These are phyloP conservation scores for Falco peregrinus DNA, from an alignment of 2,797 vertebrate species.

Conservation along the genomic window DNA sequence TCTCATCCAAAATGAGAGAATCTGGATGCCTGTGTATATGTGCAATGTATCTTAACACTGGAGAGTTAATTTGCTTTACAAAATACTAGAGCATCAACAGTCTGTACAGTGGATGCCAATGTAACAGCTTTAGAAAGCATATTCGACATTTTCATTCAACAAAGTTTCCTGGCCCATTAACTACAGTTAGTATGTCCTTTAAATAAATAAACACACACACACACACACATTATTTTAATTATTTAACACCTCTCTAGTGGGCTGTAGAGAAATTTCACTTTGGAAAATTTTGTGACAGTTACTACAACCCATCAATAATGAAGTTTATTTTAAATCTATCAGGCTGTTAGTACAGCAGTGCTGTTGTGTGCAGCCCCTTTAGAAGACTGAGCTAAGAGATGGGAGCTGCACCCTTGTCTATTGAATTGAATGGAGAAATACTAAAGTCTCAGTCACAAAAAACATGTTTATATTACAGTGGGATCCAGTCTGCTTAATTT, in stretches of 20 bases:
- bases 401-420: not conserved
- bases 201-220: not conserved
- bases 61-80: not conserved
- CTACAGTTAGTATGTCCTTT: not conserved
- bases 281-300: not conserved
- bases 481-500: not conserved
- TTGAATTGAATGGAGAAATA: not conserved
- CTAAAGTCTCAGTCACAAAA: not conserved
- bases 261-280: not conserved
- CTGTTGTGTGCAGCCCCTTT: not conserved
- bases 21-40: not conserved
- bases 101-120: not conserved
- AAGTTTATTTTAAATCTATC: not conserved
- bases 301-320: not conserved
- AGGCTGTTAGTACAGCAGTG: not conserved
- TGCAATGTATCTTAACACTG: not conserved
- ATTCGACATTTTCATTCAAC: not conserved
- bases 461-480: not conserved
- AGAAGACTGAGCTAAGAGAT: not conserved
- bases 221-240: not conserved
- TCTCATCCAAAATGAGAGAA: not conserved
- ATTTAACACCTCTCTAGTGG: not conserved
- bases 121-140: not conserved
- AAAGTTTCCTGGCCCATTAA: not conserved
- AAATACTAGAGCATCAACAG: not conserved